Conservation (phyloP, 2,113 vertebrate species). For the Cygnus atratus region DNA sequence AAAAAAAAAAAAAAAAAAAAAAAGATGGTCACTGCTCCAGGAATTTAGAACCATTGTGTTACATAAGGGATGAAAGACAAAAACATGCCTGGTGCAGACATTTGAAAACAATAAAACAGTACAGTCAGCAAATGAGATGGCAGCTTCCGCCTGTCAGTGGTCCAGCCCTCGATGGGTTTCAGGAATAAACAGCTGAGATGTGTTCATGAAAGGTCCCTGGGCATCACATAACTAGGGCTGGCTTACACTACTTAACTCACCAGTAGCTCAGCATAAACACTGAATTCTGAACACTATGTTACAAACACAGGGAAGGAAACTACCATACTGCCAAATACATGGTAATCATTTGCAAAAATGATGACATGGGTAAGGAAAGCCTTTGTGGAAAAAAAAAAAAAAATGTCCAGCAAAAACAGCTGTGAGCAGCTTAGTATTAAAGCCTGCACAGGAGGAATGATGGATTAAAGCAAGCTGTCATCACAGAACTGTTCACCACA, state of each 20-base stretch:
- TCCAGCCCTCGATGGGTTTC: background rate
- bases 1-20: background rate
- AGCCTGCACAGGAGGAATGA: background rate
- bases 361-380: background rate
- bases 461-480: background rate
- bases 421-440: background rate
- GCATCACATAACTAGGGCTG: background rate
- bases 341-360: background rate
- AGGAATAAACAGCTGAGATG: background rate
- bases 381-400: background rate
- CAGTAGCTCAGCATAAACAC: background rate
- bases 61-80: background rate
- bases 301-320: background rate
- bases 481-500: background rate
- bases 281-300: background rate
- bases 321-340: background rate
- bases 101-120: background rate
- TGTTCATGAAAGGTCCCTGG: background rate
- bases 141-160: background rate
- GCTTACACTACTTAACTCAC: background rate
- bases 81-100: background rate
- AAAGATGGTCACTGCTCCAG: background rate
- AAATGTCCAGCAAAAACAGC: background rate
- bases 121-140: background rate
- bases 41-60: background rate